A percentile compares a stretch with the other conserved stretches of the same genome.
Evolutionary conservation across 2,113 vertebrate genomes (phyloP).

Genomic region (Melanerpes aurifrons): DNA sequence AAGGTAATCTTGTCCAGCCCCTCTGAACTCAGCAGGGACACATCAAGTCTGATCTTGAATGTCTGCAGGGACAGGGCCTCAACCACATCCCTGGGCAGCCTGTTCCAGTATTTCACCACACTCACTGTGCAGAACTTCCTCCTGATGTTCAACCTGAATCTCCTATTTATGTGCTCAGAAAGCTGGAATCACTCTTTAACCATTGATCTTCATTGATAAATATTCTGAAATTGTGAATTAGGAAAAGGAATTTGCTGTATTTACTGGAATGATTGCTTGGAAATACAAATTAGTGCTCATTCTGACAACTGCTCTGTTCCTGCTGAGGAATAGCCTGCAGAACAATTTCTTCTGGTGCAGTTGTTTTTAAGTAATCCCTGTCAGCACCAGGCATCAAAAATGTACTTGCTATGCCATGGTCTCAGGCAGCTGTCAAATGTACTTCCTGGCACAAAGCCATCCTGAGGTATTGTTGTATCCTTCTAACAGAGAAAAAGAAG

Average conservation of each 20-base stretch:
- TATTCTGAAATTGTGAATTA: neutral
- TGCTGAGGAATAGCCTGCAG: slow-evolving; percentile 45
- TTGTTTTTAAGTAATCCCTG: slow-evolving; percentile 51
- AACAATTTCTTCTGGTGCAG: slow-evolving; percentile 29
- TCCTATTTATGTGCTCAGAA: neutral
- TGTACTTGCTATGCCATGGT: neutral
- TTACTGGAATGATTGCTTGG: slow-evolving; percentile 18
- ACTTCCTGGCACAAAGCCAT: slow-evolving; percentile 29
- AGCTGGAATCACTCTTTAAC: neutral
- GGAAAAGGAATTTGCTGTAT: neutral
- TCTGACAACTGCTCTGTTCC: slow-evolving; percentile 25
- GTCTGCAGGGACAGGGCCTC: no score
- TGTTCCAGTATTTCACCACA: no score
- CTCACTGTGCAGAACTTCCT: no score
- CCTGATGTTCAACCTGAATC: no score
- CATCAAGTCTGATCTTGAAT: no score
- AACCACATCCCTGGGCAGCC: no score
- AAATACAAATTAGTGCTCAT: slow-evolving; percentile 28
- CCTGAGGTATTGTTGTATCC: neutral
- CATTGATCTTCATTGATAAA: neutral
- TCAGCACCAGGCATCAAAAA: slow-evolving; percentile 18
- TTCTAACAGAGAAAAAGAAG: neutral
- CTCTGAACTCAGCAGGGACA: no score
- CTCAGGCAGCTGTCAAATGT: slow-evolving; percentile 51
- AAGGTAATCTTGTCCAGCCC: no score